Percentiles rank a stretch among this genome's conserved stretches.
These are phyloP conservation scores for Zaprionus africanus DNA, from an alignment of 1,140 invertebrate genomes.

Conservation along the genomic window DNA sequence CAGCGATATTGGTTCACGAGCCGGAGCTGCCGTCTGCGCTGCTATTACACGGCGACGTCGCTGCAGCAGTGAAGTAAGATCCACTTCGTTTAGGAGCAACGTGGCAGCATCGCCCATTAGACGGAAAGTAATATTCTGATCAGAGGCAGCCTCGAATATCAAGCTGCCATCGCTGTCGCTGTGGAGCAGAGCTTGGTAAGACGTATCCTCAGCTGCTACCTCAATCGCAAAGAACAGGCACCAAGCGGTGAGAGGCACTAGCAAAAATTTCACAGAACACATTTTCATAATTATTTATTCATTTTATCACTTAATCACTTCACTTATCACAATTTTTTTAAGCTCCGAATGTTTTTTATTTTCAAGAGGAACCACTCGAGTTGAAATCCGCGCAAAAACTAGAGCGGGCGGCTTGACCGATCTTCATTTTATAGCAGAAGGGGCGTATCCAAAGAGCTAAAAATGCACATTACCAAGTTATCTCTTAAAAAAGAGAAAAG, in stretches of 20 bases:
- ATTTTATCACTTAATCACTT: not conserved
- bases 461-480: not conserved
- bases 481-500: not conserved
- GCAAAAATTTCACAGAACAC: not conserved
- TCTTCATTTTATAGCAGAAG: not conserved
- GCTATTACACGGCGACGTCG: slow-evolving; percentile 24
- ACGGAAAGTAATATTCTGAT: slow-evolving; percentile 69
- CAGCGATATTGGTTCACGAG: slow-evolving; percentile 39
- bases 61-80: slow-evolving; percentile 51
- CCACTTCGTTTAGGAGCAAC: slow-evolving; percentile 61
- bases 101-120: slow-evolving; percentile 59
- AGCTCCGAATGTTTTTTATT: not conserved
- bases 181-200: slow-evolving; percentile 6
- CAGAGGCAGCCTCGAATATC: slow-evolving; percentile 47
- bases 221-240: not conserved
- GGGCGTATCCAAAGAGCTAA: not conserved
- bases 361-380: not conserved
- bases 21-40: not conserved
- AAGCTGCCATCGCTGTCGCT: slow-evolving; percentile 45
- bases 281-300: slow-evolving; percentile 2
- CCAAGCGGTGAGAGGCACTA: not conserved
- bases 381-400: not conserved
- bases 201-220: not conserved
- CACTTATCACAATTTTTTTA: not conserved
- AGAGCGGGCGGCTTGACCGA: not conserved